Evolutionary conservation across 2,888 invertebrate genomes (phyloP), one percentile per base, ranked within the genome.

Genomic region (Orthonevra nobilis): DNA sequence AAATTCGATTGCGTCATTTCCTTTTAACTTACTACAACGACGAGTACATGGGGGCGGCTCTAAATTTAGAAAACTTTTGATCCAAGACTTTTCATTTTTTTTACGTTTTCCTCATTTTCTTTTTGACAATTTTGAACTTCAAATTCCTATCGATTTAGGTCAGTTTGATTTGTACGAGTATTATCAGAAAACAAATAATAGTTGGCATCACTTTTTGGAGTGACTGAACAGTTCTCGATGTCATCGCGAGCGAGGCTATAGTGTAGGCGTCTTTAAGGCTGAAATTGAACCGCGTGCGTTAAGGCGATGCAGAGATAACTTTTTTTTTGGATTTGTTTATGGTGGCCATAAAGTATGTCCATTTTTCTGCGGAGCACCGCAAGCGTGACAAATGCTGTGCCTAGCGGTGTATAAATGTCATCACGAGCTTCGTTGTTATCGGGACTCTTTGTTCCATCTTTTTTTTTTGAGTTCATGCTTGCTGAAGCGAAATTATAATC

Each of bases 1-100:
- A 19, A 63, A 74, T 15, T 61, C 10, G 61, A 69, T 75, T 75
- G 36, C 75, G 75, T 75, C 75, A 75, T 75, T 75, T 75, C 70
- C 69, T 69, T 50, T 66, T n/a, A 3, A 6, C 32, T 50, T 19
- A 19, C n/a, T n/a, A n/a, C n/a, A n/a, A n/a, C n/a, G n/a, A n/a
- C n/a, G n/a, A n/a, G n/a, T n/a, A n/a, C n/a, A 17, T 28, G 69
- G 36, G 26, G 60, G 61, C 54, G 60, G 60, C 36, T 28, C 40
- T 69, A 54, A 23, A 56, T 44, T 69, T 50, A 69, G 61, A 75
- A 63, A 69, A 44, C 14, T 54, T 12, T 32, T 4, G 10, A 32
- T 1, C 10, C 9, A 3, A 12, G 17, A 32, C n/a, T n/a, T n/a
- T n/a, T n/a, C n/a, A n/a, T n/a, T n/a, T n/a, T n/a, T n/a, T n/a